Evolutionary conservation across 2,797 vertebrate genomes (phyloP).

Genomic region (Chloroceryle amazona): DNA sequence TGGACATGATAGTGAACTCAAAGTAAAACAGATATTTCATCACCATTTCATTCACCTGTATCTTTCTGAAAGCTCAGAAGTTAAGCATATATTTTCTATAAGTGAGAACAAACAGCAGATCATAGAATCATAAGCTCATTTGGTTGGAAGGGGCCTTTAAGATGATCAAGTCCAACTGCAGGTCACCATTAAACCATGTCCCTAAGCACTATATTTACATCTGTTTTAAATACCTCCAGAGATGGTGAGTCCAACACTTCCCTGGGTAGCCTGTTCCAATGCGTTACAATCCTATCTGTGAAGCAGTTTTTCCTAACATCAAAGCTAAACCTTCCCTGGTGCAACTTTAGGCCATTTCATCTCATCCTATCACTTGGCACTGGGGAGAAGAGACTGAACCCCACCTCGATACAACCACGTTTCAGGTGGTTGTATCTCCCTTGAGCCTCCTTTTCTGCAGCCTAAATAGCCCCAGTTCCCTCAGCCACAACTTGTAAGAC

Average conservation of each 20-base stretch:
- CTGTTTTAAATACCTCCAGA: not conserved
- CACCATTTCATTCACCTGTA: not conserved
- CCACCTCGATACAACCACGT: not conserved
- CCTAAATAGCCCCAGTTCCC: not conserved
- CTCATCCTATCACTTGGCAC: not conserved
- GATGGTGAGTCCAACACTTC: not conserved
- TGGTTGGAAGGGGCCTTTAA: not conserved
- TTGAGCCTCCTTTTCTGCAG: not conserved
- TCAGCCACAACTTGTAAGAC: not conserved
- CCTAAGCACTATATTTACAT: not conserved
- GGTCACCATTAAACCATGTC: not conserved
- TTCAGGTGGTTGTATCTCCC: not conserved
- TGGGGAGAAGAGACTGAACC: not conserved
- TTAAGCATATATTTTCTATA: not conserved
- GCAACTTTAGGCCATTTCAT: not conserved
- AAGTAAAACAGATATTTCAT: not conserved
- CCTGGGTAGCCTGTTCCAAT: not conserved
- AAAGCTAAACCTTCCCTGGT: not conserved
- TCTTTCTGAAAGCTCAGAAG: not conserved
- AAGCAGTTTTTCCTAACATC: not conserved
- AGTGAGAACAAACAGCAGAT: not conserved
- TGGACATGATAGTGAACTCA: not conserved
- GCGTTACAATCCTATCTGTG: not conserved
- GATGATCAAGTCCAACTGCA: not conserved
- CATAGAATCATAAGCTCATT: not conserved